These are phyloP conservation scores for Masnerella sp. DNA, from an alignment of 2,888 invertebrate species.

Conservation along the genomic window DNA sequence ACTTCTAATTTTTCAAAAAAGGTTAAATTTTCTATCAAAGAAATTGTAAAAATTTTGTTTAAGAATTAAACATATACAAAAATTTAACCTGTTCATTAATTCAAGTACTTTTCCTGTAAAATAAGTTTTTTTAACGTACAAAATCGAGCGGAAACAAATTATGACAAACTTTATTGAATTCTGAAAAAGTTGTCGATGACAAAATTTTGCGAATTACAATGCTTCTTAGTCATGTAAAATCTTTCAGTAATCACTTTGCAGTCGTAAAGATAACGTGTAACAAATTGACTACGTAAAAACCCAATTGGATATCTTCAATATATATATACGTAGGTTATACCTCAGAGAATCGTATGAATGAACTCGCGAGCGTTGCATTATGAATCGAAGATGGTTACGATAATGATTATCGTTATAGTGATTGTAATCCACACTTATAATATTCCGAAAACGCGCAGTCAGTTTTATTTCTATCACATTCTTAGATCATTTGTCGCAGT, in stretches of 20 bases:
- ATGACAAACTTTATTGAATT: too few species aligned
- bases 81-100: too few species aligned
- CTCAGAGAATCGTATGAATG: constrained; percentile 46
- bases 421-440: constrained; percentile 52
- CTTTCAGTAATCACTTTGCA: constrained; percentile 37
- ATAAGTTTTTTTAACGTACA: too few species aligned
- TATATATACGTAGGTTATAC: constrained; percentile 38
- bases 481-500: constrained; percentile 11
- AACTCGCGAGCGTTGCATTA: constrained; percentile 52
- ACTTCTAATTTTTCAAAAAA: too few species aligned
- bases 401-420: constrained; percentile 53
- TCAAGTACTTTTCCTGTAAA: too few species aligned
- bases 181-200: too few species aligned
- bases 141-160: too few species aligned
- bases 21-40: too few species aligned
- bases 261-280: constrained; percentile 38
- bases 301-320: constrained; percentile 46
- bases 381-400: constrained; percentile 50
- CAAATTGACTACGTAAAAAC: constrained; percentile 39
- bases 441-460: constrained; percentile 20
- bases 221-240: constrained; percentile 27
- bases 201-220: neutral
- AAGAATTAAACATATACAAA: too few species aligned
- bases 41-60: too few species aligned
- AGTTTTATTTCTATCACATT: constrained; percentile 40